Base-by-base conservation (phyloP, 2,888 invertebrate genomes). In the Mythimna lalbum region DNA sequence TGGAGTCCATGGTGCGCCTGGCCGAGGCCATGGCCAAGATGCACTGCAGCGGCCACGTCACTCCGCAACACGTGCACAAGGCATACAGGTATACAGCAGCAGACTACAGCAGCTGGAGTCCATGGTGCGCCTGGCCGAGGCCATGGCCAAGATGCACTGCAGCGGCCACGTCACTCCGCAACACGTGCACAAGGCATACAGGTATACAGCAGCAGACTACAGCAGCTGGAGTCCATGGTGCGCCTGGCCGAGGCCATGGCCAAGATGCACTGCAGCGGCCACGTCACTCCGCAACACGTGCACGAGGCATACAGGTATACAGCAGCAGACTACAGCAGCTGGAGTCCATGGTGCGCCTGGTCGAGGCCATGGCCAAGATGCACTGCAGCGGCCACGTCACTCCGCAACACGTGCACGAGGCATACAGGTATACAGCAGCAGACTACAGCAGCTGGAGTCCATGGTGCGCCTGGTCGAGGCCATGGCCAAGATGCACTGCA, bases 1-100 rank as follows among this genome's bases (percentile, higher is more conserved):
- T 95, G 23, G 95, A 95, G 93, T 94, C 94, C 79, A 98, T 99
- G 97, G 97, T 99, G 87, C 98, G 99, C 17, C 96, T 99, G 33
- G 98, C 99, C 0, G 99, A 99, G 96, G 99, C 98, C 39, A 98
- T 99, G 97, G 99, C 99, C 64, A 98, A 99, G 93, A 97, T 99
- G 97, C 98, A 99, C 93, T 99, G 99, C 93, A 97, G 97, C 82
- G 98, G 99, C 65, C 98, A 98, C 90, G 99, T 99, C 19, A 97
- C 97, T 6, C 96, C 97, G 0, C 97, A 97, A 52, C 99, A 99
- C 90, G 99, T 99, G 0, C 97, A 97, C 88, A 99, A 99, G 95
- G 92, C 92, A 0, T 90, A 92, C 86, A 87, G 90, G 90, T 90
- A 64, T 36, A 61, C 39, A 39, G 39, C 39, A 39, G 14, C 39